Conservation (phyloP, 2,797 vertebrate species). For the Tauraco hartlaubi region DNA sequence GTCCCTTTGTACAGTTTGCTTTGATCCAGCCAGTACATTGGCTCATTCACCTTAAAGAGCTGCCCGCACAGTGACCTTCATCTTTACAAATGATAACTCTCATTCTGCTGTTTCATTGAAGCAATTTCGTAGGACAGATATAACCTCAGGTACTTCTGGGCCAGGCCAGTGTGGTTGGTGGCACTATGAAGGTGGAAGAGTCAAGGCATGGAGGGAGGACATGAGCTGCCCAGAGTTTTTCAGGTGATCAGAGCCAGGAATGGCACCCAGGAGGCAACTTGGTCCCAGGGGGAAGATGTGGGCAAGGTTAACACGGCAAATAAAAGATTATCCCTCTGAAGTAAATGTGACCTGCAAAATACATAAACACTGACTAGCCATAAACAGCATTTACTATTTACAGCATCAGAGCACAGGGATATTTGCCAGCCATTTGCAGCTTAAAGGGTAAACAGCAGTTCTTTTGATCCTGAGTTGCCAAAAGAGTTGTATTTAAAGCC, state of each 20-base stretch:
- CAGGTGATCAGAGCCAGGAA: not conserved
- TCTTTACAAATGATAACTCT: not conserved
- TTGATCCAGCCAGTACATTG: not conserved
- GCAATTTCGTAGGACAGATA: not conserved
- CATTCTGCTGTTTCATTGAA: not conserved
- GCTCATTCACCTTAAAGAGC: not conserved
- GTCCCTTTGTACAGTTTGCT: not conserved
- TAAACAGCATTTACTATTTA: conserved; percentile 1
- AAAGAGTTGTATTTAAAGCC: not conserved
- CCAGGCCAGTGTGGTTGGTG: not conserved
- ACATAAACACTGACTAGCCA: not conserved
- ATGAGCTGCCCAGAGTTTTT: not conserved
- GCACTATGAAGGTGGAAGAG: not conserved
- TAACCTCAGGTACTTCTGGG: too few relatives aligned
- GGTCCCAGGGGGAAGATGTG: not conserved
- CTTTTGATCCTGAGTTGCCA: not conserved
- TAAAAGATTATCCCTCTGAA: not conserved
- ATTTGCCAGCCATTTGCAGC: conserved; percentile 31
- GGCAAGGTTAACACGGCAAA: not conserved
- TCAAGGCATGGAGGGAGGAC: rapidly evolving
- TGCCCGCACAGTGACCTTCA: not conserved
- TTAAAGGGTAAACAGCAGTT: conserved; percentile 12
- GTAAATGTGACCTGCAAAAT: conserved; percentile 4
- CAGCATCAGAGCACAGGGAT: not conserved
- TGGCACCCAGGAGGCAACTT: not conserved